Evolutionary conservation across 2,888 invertebrate species (phyloP).

Genomic region (Hetaerina titia): DNA sequence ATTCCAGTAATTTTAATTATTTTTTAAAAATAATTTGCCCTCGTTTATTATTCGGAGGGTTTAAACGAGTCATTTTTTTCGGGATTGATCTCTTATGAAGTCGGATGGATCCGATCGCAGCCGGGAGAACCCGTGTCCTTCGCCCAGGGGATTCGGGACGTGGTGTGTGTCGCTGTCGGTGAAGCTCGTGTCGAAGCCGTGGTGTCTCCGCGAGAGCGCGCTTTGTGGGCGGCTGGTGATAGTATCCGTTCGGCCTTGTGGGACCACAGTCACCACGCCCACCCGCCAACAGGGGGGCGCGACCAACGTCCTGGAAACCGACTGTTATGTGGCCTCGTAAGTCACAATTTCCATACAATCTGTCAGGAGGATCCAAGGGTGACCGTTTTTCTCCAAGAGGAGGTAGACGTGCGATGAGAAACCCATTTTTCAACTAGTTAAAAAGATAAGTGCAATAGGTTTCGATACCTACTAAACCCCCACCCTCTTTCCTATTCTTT

Average conservation of each 20-base stretch:
- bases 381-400: neutral
- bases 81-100: too few species aligned
- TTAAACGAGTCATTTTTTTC: too few species aligned
- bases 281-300: neutral
- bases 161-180: too few species aligned
- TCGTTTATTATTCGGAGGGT: too few species aligned
- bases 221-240: neutral
- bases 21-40: too few species aligned
- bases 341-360: neutral
- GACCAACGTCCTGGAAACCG: neutral
- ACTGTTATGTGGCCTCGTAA: neutral
- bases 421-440: neutral
- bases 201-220: neutral
- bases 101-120: too few species aligned
- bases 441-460: neutral
- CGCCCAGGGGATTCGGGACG: too few species aligned
- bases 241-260: slow-evolving; percentile 4
- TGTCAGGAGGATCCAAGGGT: neutral
- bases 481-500: too few species aligned
- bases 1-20: too few species aligned
- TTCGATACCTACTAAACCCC: neutral
- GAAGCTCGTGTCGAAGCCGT: too few species aligned
- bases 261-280: neutral
- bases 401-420: neutral
- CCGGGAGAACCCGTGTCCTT: too few species aligned